These are phyloP conservation scores for Olivierus martensii DNA, from an alignment of 1,140 invertebrate genomes.

Conservation along the genomic window DNA sequence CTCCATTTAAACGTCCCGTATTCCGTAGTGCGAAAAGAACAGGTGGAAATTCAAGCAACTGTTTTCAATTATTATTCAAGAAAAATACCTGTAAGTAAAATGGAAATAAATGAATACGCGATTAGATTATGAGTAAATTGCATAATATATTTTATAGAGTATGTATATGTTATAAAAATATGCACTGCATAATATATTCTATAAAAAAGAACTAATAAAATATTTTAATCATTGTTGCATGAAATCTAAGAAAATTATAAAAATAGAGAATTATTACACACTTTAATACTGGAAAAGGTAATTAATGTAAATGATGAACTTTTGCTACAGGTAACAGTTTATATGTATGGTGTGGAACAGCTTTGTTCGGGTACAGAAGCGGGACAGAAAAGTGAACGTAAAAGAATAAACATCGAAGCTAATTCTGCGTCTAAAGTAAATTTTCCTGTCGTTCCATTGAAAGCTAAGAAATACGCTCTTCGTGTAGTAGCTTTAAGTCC, in stretches of 20 bases:
- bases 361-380: slow-evolving; percentile 25
- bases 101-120: no score
- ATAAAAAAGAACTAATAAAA: no score
- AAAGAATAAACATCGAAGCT: slow-evolving; percentile 19
- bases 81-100: slow-evolving; percentile 4
- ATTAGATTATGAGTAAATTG: no score
- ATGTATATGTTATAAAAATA: no score
- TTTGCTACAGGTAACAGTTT: slow-evolving; percentile 23
- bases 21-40: slow-evolving; percentile 28
- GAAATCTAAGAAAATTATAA: no score
- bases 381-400: slow-evolving; percentile 21
- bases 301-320: background rate
- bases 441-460: slow-evolving; percentile 29
- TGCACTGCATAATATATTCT: no score
- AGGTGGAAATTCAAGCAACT: slow-evolving; percentile 29
- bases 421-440: slow-evolving; percentile 23
- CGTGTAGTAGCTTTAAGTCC: slow-evolving; percentile 23
- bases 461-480: slow-evolving; percentile 24
- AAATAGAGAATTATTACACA: no score
- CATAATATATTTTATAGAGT: no score
- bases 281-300: no score
- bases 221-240: no score
- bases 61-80: slow-evolving; percentile 28
- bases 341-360: slow-evolving; percentile 26
- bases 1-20: slow-evolving; percentile 30